Evolutionary conservation across 2,888 invertebrate genomes (phyloP).

Genomic region (Nebria salina): DNA sequence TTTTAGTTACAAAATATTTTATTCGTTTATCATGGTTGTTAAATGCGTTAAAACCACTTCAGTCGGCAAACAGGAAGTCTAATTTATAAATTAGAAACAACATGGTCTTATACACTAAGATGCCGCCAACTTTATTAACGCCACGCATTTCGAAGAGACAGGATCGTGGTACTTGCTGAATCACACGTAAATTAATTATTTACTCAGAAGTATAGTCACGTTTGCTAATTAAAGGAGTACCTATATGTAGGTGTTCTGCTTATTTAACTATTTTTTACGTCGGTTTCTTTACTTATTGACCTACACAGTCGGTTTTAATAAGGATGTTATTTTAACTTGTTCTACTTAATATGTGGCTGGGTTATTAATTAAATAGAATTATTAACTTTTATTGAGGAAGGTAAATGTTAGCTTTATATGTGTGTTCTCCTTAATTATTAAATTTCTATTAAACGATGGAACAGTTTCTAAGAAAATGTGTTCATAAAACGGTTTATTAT

Average conservation of each 20-base stretch:
- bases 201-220: slow-evolving; percentile 28
- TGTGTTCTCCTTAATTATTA: background rate
- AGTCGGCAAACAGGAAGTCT: slow-evolving; percentile 44
- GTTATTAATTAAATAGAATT: background rate
- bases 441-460: background rate
- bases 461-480: background rate
- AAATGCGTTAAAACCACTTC: slow-evolving; percentile 44
- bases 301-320: background rate
- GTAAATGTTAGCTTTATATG: background rate
- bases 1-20: slow-evolving; percentile 38
- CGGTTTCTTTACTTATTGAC: background rate
- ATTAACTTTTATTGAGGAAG: background rate
- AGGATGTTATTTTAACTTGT: background rate
- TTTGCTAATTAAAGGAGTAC: slow-evolving; percentile 7
- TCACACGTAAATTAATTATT: slow-evolving; percentile 43
- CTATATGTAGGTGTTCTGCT: background rate
- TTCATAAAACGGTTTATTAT: too few species aligned
- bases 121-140: slow-evolving; percentile 11
- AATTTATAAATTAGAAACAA: slow-evolving; percentile 43
- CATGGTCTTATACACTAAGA: slow-evolving; percentile 15
- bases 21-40: slow-evolving; percentile 40
- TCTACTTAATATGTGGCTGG: background rate
- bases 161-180: slow-evolving; percentile 18
- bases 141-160: slow-evolving; percentile 25
- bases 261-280: background rate